phyloP scores from a whole-genome alignment of 2,797 vertebrate species.

The Hipposideros larvatus region DNA sequence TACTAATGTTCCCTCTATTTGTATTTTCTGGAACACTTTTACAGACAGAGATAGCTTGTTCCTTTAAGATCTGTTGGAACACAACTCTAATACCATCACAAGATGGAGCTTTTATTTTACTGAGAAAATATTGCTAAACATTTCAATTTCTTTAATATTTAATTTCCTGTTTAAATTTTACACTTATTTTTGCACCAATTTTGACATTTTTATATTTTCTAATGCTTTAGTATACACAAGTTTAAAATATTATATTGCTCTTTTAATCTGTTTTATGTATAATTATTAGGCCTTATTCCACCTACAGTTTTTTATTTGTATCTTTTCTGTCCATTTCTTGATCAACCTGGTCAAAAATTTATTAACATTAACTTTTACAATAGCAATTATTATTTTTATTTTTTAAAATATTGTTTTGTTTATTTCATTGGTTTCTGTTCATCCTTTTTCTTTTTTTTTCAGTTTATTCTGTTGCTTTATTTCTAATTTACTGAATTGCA shows the following conservation, averaged over 20 bases:
- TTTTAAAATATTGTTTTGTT: background rate
- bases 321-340: background rate
- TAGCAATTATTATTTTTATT: background rate
- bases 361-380: background rate
- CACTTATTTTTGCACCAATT: background rate
- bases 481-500: background rate
- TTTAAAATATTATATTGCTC: background rate
- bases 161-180: background rate
- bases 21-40: background rate
- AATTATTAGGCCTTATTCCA: background rate
- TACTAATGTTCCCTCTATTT: background rate
- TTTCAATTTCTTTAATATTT: background rate
- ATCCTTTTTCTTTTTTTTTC: background rate
- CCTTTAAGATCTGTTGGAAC: background rate
- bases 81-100: background rate
- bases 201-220: background rate
- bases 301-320: background rate
- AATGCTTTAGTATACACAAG: background rate
- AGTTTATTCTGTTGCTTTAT: background rate
- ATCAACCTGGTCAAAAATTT: background rate
- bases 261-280: background rate
- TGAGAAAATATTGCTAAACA: background rate
- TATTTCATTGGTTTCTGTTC: background rate
- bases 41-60: background rate
- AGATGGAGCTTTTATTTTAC: background rate